phyloP scores from a whole-genome alignment of 2,113 vertebrate genomes.

The Rhodinocichla rosea region DNA sequence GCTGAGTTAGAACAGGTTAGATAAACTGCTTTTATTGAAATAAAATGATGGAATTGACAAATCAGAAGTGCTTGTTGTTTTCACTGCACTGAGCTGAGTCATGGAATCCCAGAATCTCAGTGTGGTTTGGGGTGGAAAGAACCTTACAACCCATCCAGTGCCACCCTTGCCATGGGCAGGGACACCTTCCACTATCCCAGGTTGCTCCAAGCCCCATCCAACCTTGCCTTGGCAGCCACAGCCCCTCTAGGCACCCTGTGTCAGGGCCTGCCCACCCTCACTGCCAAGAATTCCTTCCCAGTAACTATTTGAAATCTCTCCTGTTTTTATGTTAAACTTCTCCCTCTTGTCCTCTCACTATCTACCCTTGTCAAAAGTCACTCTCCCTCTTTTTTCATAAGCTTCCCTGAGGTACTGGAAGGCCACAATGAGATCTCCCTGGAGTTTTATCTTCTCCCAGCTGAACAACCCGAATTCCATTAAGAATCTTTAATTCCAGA shows the following conservation, averaged over 20 bases:
- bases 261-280: rapidly evolving
- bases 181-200: rapidly evolving
- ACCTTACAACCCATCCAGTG: too few species aligned
- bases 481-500: neutral
- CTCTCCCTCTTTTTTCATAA: neutral
- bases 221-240: neutral
- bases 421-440: neutral
- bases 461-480: neutral
- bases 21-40: too few species aligned
- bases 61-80: too few species aligned
- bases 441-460: neutral
- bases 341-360: neutral
- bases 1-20: neutral
- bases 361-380: neutral
- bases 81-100: too few species aligned
- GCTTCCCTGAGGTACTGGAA: neutral
- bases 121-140: too few species aligned
- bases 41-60: too few species aligned
- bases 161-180: neutral
- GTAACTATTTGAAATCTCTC: neutral
- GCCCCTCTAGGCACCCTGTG: neutral
- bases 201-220: rapidly evolving
- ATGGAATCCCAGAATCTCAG: too few species aligned
- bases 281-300: neutral
- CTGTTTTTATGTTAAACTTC: neutral